Base-by-base conservation (phyloP, 2,888 invertebrate species). In the Eumerus sabulonum region DNA sequence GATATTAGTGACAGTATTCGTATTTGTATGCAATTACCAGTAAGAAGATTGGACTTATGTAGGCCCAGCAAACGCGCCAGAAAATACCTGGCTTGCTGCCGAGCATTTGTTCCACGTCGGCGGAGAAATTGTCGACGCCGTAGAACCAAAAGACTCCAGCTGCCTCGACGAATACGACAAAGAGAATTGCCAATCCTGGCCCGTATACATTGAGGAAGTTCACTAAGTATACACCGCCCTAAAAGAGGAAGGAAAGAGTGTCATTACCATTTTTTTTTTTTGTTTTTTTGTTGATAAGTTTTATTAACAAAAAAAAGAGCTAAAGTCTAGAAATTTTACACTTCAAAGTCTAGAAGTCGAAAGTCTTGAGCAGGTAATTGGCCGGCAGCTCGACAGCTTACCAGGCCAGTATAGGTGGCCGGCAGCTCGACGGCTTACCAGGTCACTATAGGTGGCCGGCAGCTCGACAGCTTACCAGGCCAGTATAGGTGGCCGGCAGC, bases 91-190 rank as follows among this genome's bases (percentile, higher is more conserved):
- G 95, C 66, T 91, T 90, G 84, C 93, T 91, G 0, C 96, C 96
- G 82, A 96, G 91, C 96, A 96, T 97, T 85, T 92, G 92, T 85
- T 93, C 92, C 63, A 97, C 93, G 86, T 96, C 96, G 16, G 92
- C 90, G 0, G 95, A 94, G 88, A 96, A 95, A 72, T 93, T 91
- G 84, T 94, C 93, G 0, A 94, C 95, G 1, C 95, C 96, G 86
- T 97, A 97, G 84, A 96, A 92, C 96, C 96, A 97, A 88, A 94
- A 95, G 0, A 97, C 95, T 0, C 96, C 96, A 0, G 95, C 94
- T 0, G 96, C 94, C 88, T 97, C 97, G 68, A 97, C 95, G 86
- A 97, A 96, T 47, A 97, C 96, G 82, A 97, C 95, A 89, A 96
- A 96, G 50, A 97, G 90, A 77, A 97, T 95, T 19, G 97, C 94